Base-by-base conservation (phyloP, 2,888 invertebrate genomes). In the Boloria selene region DNA sequence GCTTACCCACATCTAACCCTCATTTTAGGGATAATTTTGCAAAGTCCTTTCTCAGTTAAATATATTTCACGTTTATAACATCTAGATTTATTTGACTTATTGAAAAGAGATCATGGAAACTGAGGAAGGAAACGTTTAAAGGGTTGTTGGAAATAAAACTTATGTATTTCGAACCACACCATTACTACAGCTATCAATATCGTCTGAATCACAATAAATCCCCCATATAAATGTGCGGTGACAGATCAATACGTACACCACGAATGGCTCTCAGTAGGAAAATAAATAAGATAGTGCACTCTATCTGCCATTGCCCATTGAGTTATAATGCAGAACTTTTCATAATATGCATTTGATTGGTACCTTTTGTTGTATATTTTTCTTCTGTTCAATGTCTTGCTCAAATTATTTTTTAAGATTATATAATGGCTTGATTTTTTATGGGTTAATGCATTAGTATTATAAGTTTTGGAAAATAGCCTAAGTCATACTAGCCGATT, bases 231-330 rank as follows among this genome's bases (percentile, higher is more conserved):
- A 74, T 74, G 76, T 74, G 72, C 77, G 79, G 77, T 79, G 80
- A 82, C 82, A 79, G 75, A 76, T 72, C 77, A 79, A 80, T 84
- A 82, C 79, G 80, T 78, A 78, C 68, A 69, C 72, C 73, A 67
- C 74, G 77, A 83, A 82, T 82, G 76, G 79, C 76, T 74, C 84
- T 83, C 83, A 72, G 80, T 79, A 79, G 81, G 77, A 79, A 82
- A 78, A 83, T 84, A 84, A 84, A 84, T 82, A 83, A 83, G 81
- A 81, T 74, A 72, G 64, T 67, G 64, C 71, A 62, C 76, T 76
- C 67, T 68, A 72, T 64, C 70, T 74, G 74, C 72, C 73, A 72
- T 73, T 72, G 31, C 31, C 31, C 31, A 77, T 71, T 73, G 74
- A 74, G 67, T 75, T 73, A 74, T 71, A 55, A 63, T 31, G 47